Evolutionary conservation across 2,113 vertebrate genomes (phyloP).

Genomic region (Parus major): DNA sequence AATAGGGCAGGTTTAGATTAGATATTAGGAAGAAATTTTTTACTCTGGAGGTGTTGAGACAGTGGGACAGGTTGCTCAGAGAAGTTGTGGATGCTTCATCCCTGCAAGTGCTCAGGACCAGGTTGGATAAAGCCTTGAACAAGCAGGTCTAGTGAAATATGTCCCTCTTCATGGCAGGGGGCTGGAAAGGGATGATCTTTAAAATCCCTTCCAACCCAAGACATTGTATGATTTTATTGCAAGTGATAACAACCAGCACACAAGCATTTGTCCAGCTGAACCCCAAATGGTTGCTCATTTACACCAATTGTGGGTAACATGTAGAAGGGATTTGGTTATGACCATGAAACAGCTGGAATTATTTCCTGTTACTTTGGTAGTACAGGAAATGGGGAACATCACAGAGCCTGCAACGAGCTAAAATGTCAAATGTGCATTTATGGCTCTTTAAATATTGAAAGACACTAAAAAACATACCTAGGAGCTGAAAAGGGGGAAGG

Average conservation of each 20-base stretch:
- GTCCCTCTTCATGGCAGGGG: not conserved
- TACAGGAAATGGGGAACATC: not conserved
- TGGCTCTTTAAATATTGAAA: not conserved
- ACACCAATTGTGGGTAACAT: not conserved
- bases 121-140: not conserved
- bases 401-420: accelerated
- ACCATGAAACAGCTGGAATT: not conserved
- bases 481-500: not conserved
- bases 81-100: not conserved
- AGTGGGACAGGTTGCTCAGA: not conserved
- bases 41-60: not conserved
- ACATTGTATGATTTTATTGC: not conserved
- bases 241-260: not conserved
- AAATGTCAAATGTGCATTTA: not conserved
- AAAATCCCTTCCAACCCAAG: not conserved
- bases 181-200: not conserved
- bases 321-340: not conserved
- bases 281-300: not conserved
- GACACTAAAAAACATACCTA: not conserved
- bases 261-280: not conserved
- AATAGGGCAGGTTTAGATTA: not conserved
- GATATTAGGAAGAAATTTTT: too few species aligned
- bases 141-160: not conserved
- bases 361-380: not conserved
- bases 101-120: not conserved